Percentiles rank a stretch among this genome's conserved stretches.
Conservation (phyloP, 37 sponge, comb jelly and placozoan species). For the Mnemiopsis leidyi region DNA sequence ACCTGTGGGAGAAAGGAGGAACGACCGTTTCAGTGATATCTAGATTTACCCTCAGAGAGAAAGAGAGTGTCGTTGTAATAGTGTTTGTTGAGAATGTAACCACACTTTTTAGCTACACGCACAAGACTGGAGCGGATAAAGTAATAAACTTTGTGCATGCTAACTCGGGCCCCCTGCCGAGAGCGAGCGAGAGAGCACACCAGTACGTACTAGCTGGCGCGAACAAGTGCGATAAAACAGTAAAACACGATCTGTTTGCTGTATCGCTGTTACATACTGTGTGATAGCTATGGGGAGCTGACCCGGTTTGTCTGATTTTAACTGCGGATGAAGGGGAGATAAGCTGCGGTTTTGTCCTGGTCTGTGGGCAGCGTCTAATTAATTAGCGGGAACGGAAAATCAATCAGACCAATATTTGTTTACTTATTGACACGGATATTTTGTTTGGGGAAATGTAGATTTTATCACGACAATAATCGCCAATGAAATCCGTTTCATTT, state of each 20-base stretch:
- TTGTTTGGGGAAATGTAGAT: neutral
- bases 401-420: neutral
- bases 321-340: neutral
- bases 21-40: too few relatives aligned
- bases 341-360: neutral
- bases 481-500: neutral
- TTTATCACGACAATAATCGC: neutral
- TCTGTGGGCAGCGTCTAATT: neutral
- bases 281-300: too few relatives aligned
- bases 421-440: neutral
- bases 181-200: too few relatives aligned
- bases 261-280: neutral
- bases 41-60: too few relatives aligned
- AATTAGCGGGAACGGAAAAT: neutral
- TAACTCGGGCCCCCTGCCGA: neutral
- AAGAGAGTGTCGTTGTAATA: too few relatives aligned
- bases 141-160: neutral
- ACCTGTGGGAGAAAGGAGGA: neutral
- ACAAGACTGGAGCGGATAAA: neutral
- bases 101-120: neutral
- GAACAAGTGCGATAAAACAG: neutral
- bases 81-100: neutral
- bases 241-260: neutral
- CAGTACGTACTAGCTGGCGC: neutral
- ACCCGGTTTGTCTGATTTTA: too few relatives aligned